Evolutionary conservation across 2,797 vertebrate genomes (phyloP).

Genomic region (Hapalemur alaotrensis): DNA sequence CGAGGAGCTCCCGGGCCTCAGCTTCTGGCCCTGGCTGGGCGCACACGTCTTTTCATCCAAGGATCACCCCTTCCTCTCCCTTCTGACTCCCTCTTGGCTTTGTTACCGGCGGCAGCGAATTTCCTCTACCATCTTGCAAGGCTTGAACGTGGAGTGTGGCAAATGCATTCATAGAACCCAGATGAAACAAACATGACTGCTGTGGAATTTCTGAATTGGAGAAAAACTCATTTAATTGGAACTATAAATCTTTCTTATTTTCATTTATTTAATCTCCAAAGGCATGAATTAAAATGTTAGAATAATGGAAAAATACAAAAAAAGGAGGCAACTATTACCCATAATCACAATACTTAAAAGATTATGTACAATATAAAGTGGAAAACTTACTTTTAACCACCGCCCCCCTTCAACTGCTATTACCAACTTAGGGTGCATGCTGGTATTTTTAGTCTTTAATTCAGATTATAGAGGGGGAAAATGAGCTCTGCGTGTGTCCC

Average conservation of each 20-base stretch:
- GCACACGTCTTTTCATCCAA: background rate
- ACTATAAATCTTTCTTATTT: constrained; percentile 13
- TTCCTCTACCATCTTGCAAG: background rate
- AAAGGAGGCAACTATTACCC: background rate
- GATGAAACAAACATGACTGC: background rate
- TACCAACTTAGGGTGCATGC: background rate
- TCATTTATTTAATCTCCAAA: constrained; percentile 28
- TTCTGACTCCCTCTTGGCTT: background rate
- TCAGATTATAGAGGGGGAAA: background rate
- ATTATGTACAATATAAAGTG: background rate
- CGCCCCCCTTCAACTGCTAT: background rate
- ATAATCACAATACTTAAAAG: background rate
- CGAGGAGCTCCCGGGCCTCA: background rate
- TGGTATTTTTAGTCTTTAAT: background rate
- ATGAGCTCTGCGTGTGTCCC: background rate
- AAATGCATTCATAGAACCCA: background rate
- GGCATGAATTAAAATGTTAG: constrained; percentile 2
- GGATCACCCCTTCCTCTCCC: background rate
- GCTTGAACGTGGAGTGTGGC: background rate
- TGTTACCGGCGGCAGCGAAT: background rate
- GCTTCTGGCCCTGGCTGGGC: background rate
- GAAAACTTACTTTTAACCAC: background rate
- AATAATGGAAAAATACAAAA: background rate
- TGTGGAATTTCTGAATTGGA: background rate
- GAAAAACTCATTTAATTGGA: constrained; percentile 10